Percentiles rank a stretch among this genome's conserved stretches.
Conservation (phyloP, 2,797 vertebrate genomes). For the Acipenser transmontanus region DNA sequence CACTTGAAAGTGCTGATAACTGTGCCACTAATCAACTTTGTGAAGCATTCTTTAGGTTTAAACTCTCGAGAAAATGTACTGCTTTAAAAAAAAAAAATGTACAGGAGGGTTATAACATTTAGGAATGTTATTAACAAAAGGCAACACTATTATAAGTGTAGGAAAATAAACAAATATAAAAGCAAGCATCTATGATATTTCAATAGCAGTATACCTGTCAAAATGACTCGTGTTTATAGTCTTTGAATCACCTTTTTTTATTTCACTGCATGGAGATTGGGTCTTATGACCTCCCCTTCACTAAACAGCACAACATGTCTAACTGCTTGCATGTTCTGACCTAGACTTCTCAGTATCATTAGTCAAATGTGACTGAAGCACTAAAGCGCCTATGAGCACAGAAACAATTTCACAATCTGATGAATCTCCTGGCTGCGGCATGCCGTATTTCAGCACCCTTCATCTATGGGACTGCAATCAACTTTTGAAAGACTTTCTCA, state of each 20-base stretch:
- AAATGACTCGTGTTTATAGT: background rate
- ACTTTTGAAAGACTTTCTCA: background rate
- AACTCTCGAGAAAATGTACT: constrained; percentile 35
- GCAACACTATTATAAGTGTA: too few relatives aligned
- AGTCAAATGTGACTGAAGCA: background rate
- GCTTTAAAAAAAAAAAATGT: background rate
- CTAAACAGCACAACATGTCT: constrained; percentile 3
- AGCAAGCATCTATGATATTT: too few relatives aligned
- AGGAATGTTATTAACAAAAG: too few relatives aligned
- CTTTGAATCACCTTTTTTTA: too few relatives aligned
- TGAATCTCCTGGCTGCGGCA: background rate
- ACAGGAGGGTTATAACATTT: background rate
- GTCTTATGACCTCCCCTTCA: background rate
- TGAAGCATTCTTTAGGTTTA: constrained; percentile 30
- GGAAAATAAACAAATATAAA: too few relatives aligned
- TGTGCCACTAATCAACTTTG: constrained; percentile 26
- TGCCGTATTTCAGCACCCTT: too few relatives aligned
- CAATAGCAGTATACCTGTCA: background rate
- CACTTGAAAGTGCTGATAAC: background rate
- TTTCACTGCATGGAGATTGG: too few relatives aligned
- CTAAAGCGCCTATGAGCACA: background rate
- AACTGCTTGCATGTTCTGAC: constrained; percentile 1
- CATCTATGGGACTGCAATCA: background rate
- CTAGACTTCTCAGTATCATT: background rate
- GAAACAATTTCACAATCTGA: background rate